Conservation (phyloP, 2,113 vertebrate species). For the Pogona vitticeps region DNA sequence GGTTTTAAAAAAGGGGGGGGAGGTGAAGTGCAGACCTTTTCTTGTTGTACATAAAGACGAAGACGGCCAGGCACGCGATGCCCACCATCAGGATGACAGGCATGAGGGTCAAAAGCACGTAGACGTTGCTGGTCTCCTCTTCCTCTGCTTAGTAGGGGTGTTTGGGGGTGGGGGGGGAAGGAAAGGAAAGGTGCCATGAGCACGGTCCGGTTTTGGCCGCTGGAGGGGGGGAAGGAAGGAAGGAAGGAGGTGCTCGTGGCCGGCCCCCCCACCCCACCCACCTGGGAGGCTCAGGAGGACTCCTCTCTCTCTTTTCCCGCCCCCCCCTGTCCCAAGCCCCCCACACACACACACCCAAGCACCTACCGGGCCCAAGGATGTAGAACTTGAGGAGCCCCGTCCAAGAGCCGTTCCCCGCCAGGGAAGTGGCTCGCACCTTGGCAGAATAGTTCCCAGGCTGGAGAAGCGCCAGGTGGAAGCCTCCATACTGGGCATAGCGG, state of each 20-base stretch:
- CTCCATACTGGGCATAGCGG: constrained; percentile 76
- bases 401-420: constrained; percentile 83
- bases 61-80: constrained; percentile 64
- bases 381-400: constrained; percentile 77
- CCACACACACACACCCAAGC: neutral
- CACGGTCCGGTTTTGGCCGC: too few relatives aligned
- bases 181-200: neutral
- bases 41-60: constrained; percentile 76
- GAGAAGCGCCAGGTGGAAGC: constrained; percentile 73
- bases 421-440: constrained; percentile 78
- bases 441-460: constrained; percentile 82
- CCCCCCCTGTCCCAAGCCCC: neutral
- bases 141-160: constrained; percentile 61
- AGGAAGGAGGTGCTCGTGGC: too few relatives aligned
- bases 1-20: too few relatives aligned
- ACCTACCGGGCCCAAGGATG: constrained; percentile 75
- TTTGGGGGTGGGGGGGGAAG: accelerated
- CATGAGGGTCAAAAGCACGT: constrained; percentile 69
- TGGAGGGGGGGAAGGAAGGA: too few relatives aligned
- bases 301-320: too few relatives aligned
- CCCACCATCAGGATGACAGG: constrained; percentile 74
- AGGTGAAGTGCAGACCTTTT: constrained; percentile 71
- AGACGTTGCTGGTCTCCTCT: constrained; percentile 71
- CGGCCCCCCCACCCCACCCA: too few relatives aligned
- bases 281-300: too few relatives aligned